A percentile compares a stretch with the other conserved stretches of the same genome.
These are phyloP conservation scores for Heliangelus exortis DNA, from an alignment of 2,797 vertebrate genomes.

Conservation along the genomic window DNA sequence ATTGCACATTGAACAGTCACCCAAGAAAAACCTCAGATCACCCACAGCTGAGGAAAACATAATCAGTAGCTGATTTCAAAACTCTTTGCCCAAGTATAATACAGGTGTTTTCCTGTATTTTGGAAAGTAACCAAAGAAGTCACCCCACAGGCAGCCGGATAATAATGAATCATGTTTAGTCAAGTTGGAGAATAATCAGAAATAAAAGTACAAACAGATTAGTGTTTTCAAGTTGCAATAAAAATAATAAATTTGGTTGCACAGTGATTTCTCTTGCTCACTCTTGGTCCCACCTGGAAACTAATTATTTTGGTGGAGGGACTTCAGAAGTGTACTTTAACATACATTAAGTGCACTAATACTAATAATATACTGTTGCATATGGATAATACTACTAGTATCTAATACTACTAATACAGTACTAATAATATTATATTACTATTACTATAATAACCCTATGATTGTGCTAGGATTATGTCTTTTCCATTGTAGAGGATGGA, in stretches of 20 bases:
- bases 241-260: neutral
- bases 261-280: neutral
- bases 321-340: neutral
- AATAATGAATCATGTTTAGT: neutral
- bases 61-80: neutral
- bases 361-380: neutral
- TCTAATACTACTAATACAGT: neutral
- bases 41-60: neutral
- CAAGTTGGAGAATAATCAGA: neutral
- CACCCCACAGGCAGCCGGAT: neutral
- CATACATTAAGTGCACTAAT: neutral
- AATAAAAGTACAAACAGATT: neutral
- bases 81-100: neutral
- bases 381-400: neutral
- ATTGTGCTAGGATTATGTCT: neutral
- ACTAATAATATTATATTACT: neutral
- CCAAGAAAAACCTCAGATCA: neutral
- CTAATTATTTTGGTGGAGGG: neutral
- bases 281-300: neutral
- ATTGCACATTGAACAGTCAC: neutral
- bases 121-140: neutral
- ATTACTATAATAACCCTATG: neutral
- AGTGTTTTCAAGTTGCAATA: neutral
- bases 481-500: neutral
- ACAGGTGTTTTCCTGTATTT: neutral